Conservation (phyloP, 2,113 vertebrate genomes). For the Isurus oxyrinchus region DNA sequence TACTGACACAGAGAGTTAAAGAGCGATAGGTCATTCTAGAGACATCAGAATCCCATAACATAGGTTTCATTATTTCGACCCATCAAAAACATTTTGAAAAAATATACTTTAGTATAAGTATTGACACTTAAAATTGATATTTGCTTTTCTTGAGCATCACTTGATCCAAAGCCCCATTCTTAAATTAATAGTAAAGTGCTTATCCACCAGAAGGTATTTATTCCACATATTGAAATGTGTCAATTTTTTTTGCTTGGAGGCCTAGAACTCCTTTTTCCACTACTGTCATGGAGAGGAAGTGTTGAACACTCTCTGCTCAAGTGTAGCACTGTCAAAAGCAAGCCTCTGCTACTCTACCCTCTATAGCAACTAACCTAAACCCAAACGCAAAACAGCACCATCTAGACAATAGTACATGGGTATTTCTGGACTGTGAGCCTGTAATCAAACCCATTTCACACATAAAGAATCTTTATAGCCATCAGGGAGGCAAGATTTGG, state of each 20-base stretch:
- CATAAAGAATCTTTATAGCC: neutral
- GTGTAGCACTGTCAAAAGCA: neutral
- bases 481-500: neutral
- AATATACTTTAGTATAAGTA: neutral
- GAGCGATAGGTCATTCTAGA: neutral
- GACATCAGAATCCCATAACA: neutral
- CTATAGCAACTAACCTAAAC: neutral
- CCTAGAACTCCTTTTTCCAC: neutral
- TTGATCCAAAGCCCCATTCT: neutral
- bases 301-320: neutral
- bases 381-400: neutral
- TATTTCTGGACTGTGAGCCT: neutral
- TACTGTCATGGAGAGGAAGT: neutral
- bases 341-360: neutral
- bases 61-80: neutral
- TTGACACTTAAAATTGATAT: neutral
- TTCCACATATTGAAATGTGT: neutral
- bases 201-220: neutral
- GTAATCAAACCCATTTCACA: neutral
- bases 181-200: neutral
- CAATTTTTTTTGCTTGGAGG: neutral
- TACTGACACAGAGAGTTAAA: neutral
- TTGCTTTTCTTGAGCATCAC: neutral
- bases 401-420: neutral
- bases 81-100: neutral